Evolutionary conservation across 2,888 invertebrate genomes (phyloP).

Genomic region (Thymelicus lineola): DNA sequence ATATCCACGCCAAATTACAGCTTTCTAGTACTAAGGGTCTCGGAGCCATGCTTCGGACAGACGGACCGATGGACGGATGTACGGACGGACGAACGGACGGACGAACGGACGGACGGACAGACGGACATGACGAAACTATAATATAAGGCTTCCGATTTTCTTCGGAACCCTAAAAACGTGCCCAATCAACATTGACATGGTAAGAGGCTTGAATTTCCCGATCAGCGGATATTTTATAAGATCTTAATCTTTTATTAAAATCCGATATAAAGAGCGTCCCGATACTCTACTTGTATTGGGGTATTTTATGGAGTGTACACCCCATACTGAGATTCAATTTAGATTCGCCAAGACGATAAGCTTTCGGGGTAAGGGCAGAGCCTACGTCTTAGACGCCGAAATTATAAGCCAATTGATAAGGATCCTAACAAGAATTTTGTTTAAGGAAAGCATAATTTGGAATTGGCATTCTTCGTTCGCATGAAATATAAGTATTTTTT

Average conservation of each 20-base stretch:
- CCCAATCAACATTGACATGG: conserved; percentile 14
- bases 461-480: conserved; percentile 9
- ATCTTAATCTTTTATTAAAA: conserved; percentile 46
- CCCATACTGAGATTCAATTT: conserved; percentile 79
- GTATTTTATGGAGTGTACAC: conserved; percentile 71
- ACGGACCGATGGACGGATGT: too few species aligned
- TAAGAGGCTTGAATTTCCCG: conserved; percentile 18
- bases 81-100: too few species aligned
- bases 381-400: conserved; percentile 24
- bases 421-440: conserved; percentile 7
- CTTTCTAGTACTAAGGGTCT: too few species aligned
- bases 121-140: too few species aligned
- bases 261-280: conserved; percentile 47
- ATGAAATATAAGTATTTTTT: conserved; percentile 12
- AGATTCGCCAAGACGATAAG: conserved; percentile 75
- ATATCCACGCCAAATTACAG: too few species aligned
- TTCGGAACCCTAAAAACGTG: conserved; percentile 1
- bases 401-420: conserved; percentile 21
- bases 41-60: too few species aligned
- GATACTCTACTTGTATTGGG: conserved; percentile 51
- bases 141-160: too few species aligned
- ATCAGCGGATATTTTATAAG: conserved; percentile 41
- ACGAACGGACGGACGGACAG: too few species aligned
- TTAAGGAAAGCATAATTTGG: conserved; percentile 1
- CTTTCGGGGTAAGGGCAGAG: conserved; percentile 40